Conservation (phyloP, 2,113 vertebrate genomes). For the Pteruthius melanotis region DNA sequence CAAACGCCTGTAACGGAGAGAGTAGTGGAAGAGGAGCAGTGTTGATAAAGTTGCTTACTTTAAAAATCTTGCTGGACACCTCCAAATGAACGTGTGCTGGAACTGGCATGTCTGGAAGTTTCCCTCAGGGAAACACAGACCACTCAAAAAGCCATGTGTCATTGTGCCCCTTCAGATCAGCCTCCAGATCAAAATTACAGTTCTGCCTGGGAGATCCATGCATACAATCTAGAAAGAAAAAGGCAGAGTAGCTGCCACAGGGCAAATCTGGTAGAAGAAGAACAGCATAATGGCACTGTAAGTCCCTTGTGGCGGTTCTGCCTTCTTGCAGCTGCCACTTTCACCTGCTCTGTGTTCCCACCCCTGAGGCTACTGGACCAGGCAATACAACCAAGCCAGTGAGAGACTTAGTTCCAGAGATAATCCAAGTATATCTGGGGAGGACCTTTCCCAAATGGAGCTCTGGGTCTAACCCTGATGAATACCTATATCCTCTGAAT, state of each 20-base stretch:
- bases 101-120: neutral
- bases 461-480: neutral
- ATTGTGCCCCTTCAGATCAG: neutral
- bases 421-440: neutral
- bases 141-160: neutral
- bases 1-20: neutral
- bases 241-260: neutral
- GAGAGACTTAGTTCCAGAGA: neutral
- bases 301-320: neutral
- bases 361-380: neutral
- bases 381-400: accelerated
- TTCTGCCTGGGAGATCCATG: neutral
- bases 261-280: neutral
- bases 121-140: neutral
- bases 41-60: neutral
- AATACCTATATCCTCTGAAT: neutral
- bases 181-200: neutral
- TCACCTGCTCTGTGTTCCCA: neutral
- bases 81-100: accelerated
- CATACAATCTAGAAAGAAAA: neutral
- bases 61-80: neutral
- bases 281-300: neutral
- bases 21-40: neutral
- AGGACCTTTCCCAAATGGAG: neutral
- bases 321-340: neutral